Conservation (phyloP, 2,888 invertebrate genomes). For the Drosophila formosana region DNA sequence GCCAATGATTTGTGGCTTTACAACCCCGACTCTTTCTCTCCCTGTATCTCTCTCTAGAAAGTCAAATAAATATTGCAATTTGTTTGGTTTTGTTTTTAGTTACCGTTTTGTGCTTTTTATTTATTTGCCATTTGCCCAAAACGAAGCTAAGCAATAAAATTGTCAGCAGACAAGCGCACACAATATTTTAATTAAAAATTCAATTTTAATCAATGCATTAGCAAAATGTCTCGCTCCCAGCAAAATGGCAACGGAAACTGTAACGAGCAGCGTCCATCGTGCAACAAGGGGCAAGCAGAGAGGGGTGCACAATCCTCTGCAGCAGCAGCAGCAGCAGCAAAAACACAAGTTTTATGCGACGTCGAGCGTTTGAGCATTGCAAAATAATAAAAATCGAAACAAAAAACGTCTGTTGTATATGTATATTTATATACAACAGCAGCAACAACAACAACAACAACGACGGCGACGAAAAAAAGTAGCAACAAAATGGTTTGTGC, state of each 20-base stretch:
- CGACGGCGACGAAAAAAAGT: constrained; percentile 25
- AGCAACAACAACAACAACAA: constrained; percentile 20
- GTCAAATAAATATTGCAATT: constrained; percentile 20
- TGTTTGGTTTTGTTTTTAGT: constrained; percentile 7
- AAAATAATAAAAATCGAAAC: constrained; percentile 75
- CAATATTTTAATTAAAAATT: constrained; percentile 85
- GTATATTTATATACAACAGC: constrained; percentile 30
- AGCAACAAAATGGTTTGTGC: constrained; percentile 58
- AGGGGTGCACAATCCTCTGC: constrained; percentile 39
- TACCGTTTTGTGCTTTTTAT: background rate
- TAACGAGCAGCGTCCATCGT: constrained; percentile 43
- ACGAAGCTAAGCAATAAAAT: constrained; percentile 31
- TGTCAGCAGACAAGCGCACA: constrained; percentile 22
- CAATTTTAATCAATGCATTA: constrained; percentile 84
- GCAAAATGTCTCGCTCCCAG: constrained; percentile 82
- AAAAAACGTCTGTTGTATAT: constrained; percentile 59
- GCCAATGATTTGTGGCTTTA: constrained; percentile 27
- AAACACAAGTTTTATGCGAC: constrained; percentile 80
- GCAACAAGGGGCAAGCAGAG: constrained; percentile 2
- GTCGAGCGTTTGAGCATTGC: constrained; percentile 77
- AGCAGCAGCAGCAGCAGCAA: constrained; percentile 48
- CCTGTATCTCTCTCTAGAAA: background rate
- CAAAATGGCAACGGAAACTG: constrained; percentile 58
- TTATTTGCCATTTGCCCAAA: constrained; percentile 17
- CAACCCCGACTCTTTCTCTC: background rate